These are phyloP conservation scores for Macroramphosus scolopax DNA, from an alignment of 2,797 vertebrate species.

Conservation along the genomic window DNA sequence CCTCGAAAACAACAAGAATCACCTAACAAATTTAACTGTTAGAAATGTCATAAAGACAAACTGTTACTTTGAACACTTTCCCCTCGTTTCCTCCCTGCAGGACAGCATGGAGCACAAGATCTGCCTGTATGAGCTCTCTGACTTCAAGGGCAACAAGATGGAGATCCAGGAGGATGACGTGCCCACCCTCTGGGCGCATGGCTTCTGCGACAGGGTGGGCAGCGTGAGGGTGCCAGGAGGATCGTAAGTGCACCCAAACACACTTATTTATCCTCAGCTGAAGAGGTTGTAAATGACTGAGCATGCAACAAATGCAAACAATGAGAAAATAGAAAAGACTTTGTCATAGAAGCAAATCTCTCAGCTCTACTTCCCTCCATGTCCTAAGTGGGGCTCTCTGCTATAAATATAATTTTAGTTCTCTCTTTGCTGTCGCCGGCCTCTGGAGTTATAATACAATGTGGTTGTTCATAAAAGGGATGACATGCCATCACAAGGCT, in stretches of 20 bases:
- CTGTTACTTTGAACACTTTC: too few species aligned
- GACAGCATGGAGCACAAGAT: conserved; percentile 93
- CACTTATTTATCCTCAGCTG: too few species aligned
- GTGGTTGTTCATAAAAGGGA: conserved; percentile 18
- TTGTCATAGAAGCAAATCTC: neutral
- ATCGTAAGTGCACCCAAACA: conserved; percentile 82
- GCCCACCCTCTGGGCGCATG: conserved; percentile 92
- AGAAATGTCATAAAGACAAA: neutral
- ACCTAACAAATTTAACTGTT: too few species aligned
- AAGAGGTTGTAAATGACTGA: too few species aligned
- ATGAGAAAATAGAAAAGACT: neutral
- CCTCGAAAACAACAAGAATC: too few species aligned
- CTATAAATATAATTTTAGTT: conserved; percentile 3
- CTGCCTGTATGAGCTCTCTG: conserved; percentile 88
- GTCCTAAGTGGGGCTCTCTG: conserved; percentile 5
- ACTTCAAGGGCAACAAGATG: conserved; percentile 96
- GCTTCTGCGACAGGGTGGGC: conserved; percentile 94
- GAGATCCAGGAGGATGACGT: conserved; percentile 93
- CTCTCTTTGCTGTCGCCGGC: conserved; percentile 6
- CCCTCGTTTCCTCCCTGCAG: conserved; percentile 60
- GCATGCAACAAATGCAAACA: neutral
- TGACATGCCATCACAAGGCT: conserved; percentile 26
- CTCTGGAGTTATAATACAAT: conserved; percentile 3
- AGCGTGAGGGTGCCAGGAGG: conserved; percentile 91
- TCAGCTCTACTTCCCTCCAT: neutral